Evolutionary conservation across 2,113 vertebrate species (phyloP).

Genomic region (Apodemus sylvaticus): DNA sequence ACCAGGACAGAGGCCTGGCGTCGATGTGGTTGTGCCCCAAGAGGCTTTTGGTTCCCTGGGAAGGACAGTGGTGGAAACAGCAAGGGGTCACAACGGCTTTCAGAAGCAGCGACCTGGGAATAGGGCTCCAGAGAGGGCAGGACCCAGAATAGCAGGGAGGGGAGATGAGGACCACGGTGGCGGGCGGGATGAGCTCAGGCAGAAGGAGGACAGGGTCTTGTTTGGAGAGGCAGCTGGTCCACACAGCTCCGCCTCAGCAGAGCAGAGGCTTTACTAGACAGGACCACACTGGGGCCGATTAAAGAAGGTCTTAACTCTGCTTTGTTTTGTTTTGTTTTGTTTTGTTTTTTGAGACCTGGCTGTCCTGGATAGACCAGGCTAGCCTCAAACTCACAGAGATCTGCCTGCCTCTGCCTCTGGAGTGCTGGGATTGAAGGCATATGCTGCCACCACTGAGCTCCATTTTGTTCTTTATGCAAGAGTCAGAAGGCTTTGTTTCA

Average conservation of each 20-base stretch:
- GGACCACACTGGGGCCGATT: neutral
- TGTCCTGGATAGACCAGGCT: neutral
- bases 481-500: neutral
- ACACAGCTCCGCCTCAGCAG: accelerated
- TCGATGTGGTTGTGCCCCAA: neutral
- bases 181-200: neutral
- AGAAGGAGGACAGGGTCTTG: neutral
- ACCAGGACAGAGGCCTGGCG: neutral
- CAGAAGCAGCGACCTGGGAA: neutral
- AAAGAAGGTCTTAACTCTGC: neutral
- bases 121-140: neutral
- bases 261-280: neutral
- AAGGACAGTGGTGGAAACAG: neutral
- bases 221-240: accelerated
- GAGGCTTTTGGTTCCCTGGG: neutral
- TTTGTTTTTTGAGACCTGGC: neutral
- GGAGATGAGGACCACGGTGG: neutral
- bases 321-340: neutral
- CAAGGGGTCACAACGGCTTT: neutral
- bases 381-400: neutral
- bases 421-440: neutral
- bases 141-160: neutral
- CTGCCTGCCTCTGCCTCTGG: neutral
- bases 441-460: neutral
- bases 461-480: neutral